These are phyloP conservation scores for Gerris buenoi DNA, from an alignment of 1,140 invertebrate genomes.

Conservation along the genomic window DNA sequence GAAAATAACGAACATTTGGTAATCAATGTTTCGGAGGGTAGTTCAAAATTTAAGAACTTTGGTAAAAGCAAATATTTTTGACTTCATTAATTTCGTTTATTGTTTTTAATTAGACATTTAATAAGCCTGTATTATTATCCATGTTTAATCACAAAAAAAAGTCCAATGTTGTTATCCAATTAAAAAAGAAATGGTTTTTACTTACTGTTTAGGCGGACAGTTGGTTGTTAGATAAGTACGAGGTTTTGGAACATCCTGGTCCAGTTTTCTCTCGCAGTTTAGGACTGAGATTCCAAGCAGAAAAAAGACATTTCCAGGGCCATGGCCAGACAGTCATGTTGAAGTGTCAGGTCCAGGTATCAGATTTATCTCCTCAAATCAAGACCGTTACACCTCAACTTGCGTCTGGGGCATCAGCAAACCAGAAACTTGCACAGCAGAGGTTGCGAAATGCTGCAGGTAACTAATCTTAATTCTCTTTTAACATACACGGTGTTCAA, in stretches of 20 bases:
- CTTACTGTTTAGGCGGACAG: constrained; percentile 18
- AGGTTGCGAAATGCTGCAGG: not conserved
- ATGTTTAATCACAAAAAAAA: too few species aligned
- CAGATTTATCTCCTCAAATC: constrained; percentile 32
- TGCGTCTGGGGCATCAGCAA: constrained; percentile 7
- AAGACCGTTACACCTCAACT: constrained; percentile 10
- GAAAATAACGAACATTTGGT: too few species aligned
- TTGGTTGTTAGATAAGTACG: constrained; percentile 13
- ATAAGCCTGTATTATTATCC: too few species aligned
- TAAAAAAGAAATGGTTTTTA: too few species aligned
- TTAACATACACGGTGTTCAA: too few species aligned
- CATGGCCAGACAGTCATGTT: constrained; percentile 26
- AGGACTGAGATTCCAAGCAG: constrained; percentile 17
- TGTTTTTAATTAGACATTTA: too few species aligned
- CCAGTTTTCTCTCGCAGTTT: constrained; percentile 15
- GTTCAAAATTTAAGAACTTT: too few species aligned
- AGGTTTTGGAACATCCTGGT: constrained; percentile 9
- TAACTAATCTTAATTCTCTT: not conserved
- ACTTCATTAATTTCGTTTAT: too few species aligned
- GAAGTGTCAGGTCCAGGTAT: constrained; percentile 65
- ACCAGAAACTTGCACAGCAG: constrained; percentile 15
- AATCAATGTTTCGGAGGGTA: too few species aligned
- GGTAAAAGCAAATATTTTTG: too few species aligned
- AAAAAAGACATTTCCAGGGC: constrained; percentile 17
- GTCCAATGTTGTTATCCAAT: too few species aligned